Base-by-base conservation (phyloP, 2,888 invertebrate genomes). In the Eristalinus aeneus region DNA sequence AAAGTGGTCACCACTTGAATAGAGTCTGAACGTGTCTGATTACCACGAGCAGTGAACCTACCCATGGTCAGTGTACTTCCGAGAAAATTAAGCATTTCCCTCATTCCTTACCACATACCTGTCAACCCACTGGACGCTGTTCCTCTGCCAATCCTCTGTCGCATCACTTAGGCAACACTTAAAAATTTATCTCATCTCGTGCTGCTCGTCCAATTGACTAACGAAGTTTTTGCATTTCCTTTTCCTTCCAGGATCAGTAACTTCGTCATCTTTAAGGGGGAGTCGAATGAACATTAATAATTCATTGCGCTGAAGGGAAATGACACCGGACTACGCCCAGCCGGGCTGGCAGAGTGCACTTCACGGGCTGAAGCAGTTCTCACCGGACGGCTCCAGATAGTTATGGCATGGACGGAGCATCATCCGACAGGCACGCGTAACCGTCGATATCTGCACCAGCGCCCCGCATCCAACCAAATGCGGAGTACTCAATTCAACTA, bases 401-500 rank as follows among this genome's bases (percentile, higher is more conserved):
- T 86, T 86, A 86, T 86, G 86, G 86, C 86, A 86, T 86, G 86
- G 86, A 86, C 77, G 86, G 82, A 86, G 82, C 68, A 76, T 72
- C 80, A 85, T 81, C 81, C 81, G 85, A 85, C 76, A 69, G 76
- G 72, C 73, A 85, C 71, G 85, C 77, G 82, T 82, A 81, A 86
- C 82, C 82, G 82, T 82, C 86, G 86, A 82, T 76, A 85, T 85
- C 81, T 81, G 73, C 78, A 65, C 87, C 58, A 84, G 53, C 79
- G 23, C 75, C 67, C 73, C 73, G 69, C 71, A 82, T 72, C 75
- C 63, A 64, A 86, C 88, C 88, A 88, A 89, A 89, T 89, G 89
- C 89, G 89, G 89, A 89, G 88, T 89, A 89, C 88, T 88, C 88
- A 88, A 78, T 76, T 88, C 72, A 85, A 81, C 73, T 86, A 83